Percentiles rank a stretch among this genome's conserved stretches.
phyloP scores from a whole-genome alignment of 2,113 vertebrate species.

The Cyanistes caeruleus region DNA sequence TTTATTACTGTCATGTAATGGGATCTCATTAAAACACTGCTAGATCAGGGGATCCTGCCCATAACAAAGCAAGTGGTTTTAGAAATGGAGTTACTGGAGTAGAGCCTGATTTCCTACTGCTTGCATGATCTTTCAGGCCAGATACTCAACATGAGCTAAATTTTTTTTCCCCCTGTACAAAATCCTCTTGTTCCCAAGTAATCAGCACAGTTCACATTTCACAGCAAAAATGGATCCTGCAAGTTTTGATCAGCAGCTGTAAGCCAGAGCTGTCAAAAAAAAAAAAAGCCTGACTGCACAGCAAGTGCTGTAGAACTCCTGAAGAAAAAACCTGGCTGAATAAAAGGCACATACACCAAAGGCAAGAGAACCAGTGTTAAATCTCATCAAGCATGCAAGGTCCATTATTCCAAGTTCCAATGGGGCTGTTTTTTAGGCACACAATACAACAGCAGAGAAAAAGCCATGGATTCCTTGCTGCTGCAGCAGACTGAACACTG shows the following conservation, averaged over 20 bases:
- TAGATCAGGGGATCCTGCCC: neutral
- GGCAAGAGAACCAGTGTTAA: neutral
- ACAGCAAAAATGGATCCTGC: neutral
- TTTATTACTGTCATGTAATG: conserved; percentile 17
- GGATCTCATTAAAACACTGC: conserved; percentile 18
- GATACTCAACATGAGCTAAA: neutral
- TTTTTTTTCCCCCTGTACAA: neutral
- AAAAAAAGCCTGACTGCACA: neutral
- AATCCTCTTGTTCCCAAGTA: neutral
- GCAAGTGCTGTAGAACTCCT: neutral
- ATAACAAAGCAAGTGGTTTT: neutral
- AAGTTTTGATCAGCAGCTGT: neutral
- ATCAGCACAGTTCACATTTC: neutral
- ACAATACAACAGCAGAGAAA: neutral
- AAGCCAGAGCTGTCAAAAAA: neutral
- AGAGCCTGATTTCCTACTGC: neutral
- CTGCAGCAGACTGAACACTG: neutral
- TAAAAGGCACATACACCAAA: neutral
- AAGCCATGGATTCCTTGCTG: neutral
- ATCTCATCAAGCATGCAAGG: neutral
- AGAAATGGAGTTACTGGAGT: neutral
- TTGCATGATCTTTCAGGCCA: neutral
- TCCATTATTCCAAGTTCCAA: neutral
- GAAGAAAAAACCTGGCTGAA: neutral
- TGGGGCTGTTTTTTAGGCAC: neutral